Percentiles rank a stretch among this genome's conserved stretches.
Evolutionary conservation across 2,888 invertebrate genomes (phyloP).

Genomic region (Norana najaformis): DNA sequence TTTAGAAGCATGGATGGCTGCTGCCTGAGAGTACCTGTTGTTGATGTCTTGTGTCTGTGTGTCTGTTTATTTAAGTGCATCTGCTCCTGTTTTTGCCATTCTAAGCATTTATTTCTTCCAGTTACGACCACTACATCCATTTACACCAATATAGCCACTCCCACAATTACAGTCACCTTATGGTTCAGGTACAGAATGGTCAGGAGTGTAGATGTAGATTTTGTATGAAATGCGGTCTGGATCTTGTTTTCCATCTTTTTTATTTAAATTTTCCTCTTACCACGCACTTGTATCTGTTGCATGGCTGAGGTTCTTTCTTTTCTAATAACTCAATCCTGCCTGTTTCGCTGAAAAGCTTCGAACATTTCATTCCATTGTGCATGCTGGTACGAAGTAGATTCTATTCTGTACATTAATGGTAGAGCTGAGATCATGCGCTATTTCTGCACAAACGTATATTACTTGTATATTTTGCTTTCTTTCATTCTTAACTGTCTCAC

Average conservation of each 20-base stretch:
- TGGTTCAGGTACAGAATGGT: not conserved
- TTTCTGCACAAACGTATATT: not conserved
- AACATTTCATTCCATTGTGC: not conserved
- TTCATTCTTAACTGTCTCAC: not conserved
- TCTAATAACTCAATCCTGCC: no score
- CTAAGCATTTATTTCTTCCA: slow-evolving; percentile 10
- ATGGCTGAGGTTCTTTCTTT: not conserved
- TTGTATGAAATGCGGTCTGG: not conserved
- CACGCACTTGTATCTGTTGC: not conserved
- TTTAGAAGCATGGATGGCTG: not conserved
- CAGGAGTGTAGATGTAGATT: not conserved
- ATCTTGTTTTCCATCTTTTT: not conserved
- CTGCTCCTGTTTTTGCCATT: not conserved
- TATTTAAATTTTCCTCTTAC: not conserved
- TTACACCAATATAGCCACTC: not conserved
- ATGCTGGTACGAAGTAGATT: not conserved
- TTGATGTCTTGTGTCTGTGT: not conserved
- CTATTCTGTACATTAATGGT: not conserved
- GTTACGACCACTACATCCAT: not conserved
- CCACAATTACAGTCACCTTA: not conserved
- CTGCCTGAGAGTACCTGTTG: not conserved
- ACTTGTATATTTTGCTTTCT: not conserved
- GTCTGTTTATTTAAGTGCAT: slow-evolving; percentile 10
- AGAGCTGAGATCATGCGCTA: not conserved
- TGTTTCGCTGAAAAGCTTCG: no score